Evolutionary conservation across 2,113 vertebrate genomes (phyloP), one percentile per base, ranked within the genome.

Genomic region (Nannospalax galili): DNA sequence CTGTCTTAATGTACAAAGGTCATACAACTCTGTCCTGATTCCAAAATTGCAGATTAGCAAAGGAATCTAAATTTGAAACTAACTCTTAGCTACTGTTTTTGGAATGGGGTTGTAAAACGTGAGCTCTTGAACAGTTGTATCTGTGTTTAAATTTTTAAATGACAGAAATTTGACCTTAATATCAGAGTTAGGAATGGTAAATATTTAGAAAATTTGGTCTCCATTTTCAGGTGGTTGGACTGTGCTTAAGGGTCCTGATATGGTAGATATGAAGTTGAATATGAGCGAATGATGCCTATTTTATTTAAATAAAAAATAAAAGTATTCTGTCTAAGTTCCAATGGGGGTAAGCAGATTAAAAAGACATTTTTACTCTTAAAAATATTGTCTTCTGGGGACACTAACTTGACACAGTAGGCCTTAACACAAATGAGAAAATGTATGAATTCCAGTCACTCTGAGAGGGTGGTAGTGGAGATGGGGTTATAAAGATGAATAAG

Each of bases 31-130:
- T 87, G 72, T 81, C 69, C 22, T 69, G 94, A 78, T 62, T 91
- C 77, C 40, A 28, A 92, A 96, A 94, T 35, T 95, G 62, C 84
- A 78, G 56, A 92, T 95, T 94, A 96, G 78, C 77, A 96, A 96
- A 93, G 77, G 92, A 92, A 97, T 96, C 85, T 94, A 95, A 97
- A 93, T 78, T 72, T 78, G 88, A 94, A 97, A 96, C 81, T 45
- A 88, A 8, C 12, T 42, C 37, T 26, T 58, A 72, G 85, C 73
- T 95, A 72, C 72, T 58, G 92, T 90, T 87, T 88, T 88, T 85
- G 69, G 74, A 96, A 90, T 69, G 75, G 45, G 56, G 85, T 69
- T 95, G 52, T 97, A 95, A 96, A 96, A 97, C 79, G 87, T 95
- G 86, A 96, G 89, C 74, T 64, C 77, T 93, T 62, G 30, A 95